Base-by-base conservation (phyloP, 2,888 invertebrate species). In the Monopis laevigella region DNA sequence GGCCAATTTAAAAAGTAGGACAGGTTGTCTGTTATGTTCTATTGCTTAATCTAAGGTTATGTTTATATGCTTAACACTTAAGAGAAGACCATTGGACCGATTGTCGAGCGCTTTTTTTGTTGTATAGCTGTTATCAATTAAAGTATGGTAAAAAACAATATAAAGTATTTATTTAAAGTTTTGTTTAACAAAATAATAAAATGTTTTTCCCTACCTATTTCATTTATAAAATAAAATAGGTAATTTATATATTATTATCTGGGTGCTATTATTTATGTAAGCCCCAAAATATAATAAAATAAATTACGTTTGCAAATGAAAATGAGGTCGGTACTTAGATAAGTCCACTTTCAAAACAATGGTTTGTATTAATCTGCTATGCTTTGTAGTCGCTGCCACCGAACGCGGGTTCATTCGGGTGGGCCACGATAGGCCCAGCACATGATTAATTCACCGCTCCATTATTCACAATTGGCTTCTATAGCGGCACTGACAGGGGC, bases 381-480 rank as follows among this genome's bases (percentile, higher is more conserved):
- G 34, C 17, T 13, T 34, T 34, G 34, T 34, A 18, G 18, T 8
- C 29, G 29, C 7, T 11, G n/a, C 7, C 29, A 34, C 16, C 17
- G 17, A 14, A 11, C 29, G 29, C 29, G 29, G 29, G 8, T 7
- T n/a, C n/a, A n/a, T 12, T 29, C 29, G 29, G 29, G 3, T 11
- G 29, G 29, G 29, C 5, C 29, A 29, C 29, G 29, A n/a, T 29
- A 29, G 29, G 46, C 44, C 44, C 41, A 28, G 45, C 50, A 45
- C 51, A 51, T 53, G 63, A 62, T 65, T 62, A 64, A 65, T 65
- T 65, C 62, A 55, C 52, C 52, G 53, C 50, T 54, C 66, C 64
- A 68, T 71, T 67, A 69, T 68, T 71, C 68, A 66, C 70, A 71
- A 72, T 68, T 69, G 72, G 67, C 65, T 65, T 62, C 62, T 57